phyloP scores from a whole-genome alignment of 2,888 invertebrate genomes.

The Caenorhabditis sinica region DNA sequence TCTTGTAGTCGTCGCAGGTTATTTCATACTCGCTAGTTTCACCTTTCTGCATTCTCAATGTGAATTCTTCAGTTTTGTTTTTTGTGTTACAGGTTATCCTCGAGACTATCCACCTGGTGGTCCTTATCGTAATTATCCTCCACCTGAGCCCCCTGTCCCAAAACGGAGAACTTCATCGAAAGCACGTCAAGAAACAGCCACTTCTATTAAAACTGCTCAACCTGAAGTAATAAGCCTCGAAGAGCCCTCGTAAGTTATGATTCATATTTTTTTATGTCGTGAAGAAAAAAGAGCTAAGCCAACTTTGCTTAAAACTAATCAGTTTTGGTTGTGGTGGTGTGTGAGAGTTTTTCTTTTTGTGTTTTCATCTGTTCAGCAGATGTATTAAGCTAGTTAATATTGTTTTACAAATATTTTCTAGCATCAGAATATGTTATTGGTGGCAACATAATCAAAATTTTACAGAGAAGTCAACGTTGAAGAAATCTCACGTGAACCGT shows the following conservation, averaged over 20 bases:
- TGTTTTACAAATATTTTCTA: too few relatives aligned
- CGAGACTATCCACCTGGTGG: conserved; percentile 33
- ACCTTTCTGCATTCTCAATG: conserved; percentile 27
- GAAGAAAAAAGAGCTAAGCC: neutral
- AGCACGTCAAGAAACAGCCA: neutral
- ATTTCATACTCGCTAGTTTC: conserved; percentile 51
- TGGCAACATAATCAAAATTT: neutral
- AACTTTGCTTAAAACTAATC: neutral
- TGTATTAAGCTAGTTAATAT: too few relatives aligned
- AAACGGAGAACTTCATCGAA: conserved; percentile 5
- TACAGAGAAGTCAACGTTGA: conserved; percentile 22
- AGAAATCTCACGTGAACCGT: conserved; percentile 46
- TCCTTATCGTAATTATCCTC: neutral
- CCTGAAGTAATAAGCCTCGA: neutral
- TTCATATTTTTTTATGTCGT: neutral
- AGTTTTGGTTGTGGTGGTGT: neutral
- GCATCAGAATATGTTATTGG: too few relatives aligned
- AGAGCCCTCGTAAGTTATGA: neutral
- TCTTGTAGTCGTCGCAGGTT: conserved; percentile 36
- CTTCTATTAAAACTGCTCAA: neutral
- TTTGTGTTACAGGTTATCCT: conserved; percentile 7
- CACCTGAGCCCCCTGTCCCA: neutral
- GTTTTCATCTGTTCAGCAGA: neutral
- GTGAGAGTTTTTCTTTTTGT: neutral
- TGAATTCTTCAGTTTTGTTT: conserved; percentile 7